These are phyloP conservation scores for Pardosa pseudoannulata DNA, from an alignment of 2,888 invertebrate species.

Conservation along the genomic window DNA sequence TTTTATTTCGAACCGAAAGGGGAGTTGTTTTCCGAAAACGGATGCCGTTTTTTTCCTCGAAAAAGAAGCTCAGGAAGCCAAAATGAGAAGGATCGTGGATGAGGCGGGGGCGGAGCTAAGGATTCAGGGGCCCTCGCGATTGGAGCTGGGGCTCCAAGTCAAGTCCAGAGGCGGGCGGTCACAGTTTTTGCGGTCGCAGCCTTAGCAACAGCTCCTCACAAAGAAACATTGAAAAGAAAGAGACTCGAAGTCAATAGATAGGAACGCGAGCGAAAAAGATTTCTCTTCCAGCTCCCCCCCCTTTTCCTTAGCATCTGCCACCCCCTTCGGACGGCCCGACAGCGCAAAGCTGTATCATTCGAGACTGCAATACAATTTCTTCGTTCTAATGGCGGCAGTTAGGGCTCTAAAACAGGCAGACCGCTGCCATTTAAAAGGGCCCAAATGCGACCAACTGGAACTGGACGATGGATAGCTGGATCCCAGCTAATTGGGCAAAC, in stretches of 20 bases:
- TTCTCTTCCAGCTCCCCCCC: background rate
- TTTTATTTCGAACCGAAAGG: constrained; percentile 48
- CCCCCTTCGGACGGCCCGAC: background rate
- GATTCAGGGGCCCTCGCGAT: constrained; percentile 19
- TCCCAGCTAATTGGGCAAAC: too few relatives aligned
- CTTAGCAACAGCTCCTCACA: constrained; percentile 60
- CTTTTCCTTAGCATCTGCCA: background rate
- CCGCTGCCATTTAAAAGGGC: background rate
- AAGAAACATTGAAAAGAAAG: constrained; percentile 15
- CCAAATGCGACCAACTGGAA: background rate
- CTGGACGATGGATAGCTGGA: too few relatives aligned
- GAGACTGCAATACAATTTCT: constrained; percentile 27
- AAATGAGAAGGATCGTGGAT: constrained; percentile 49
- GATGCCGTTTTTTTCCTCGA: background rate
- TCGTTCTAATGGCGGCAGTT: constrained; percentile 33
- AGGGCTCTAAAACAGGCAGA: background rate
- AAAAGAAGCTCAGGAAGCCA: constrained; percentile 38
- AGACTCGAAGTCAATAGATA: background rate
- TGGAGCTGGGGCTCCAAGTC: constrained; percentile 35
- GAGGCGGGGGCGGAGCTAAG: constrained; percentile 41
- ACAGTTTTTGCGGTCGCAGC: constrained; percentile 45
- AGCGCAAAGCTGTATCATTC: constrained; percentile 1
- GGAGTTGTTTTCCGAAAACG: constrained; percentile 37
- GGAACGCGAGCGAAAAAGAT: constrained; percentile 4
- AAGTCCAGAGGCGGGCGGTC: constrained; percentile 49